These are phyloP conservation scores for Drosophila vallismaia DNA, from an alignment of 2,888 invertebrate genomes.

Conservation along the genomic window DNA sequence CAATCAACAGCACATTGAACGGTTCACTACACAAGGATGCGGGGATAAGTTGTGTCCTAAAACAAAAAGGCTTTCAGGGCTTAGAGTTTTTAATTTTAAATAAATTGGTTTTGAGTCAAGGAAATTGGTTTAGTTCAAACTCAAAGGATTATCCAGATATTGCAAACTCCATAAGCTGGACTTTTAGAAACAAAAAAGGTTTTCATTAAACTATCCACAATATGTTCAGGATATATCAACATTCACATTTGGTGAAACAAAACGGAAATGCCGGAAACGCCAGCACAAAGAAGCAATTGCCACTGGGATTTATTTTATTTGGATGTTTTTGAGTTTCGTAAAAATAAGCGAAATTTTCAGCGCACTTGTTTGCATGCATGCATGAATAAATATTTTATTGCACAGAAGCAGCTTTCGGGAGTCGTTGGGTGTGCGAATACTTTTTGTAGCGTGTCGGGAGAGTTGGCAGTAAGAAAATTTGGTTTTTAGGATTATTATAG, in stretches of 20 bases:
- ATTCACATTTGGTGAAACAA: background rate
- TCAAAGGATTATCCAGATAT: conserved; percentile 3
- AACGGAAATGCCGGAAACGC: conserved; percentile 16
- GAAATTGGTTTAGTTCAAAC: background rate
- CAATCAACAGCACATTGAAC: conserved; percentile 39
- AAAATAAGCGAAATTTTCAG: conserved; percentile 45
- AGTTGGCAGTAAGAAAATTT: conserved; percentile 69
- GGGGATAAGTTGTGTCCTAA: conserved; percentile 3
- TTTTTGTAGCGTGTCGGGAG: conserved; percentile 24
- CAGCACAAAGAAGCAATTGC: conserved; percentile 29
- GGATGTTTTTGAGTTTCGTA: conserved; percentile 48
- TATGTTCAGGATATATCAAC: background rate
- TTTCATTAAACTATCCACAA: conserved; percentile 5
- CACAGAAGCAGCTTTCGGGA: conserved; percentile 23
- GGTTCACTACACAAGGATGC: conserved; percentile 8
- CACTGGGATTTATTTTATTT: conserved; percentile 47
- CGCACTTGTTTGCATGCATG: conserved; percentile 54
- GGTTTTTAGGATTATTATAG: conserved; percentile 46
- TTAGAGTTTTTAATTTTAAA: conserved; percentile 27
- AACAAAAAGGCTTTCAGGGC: background rate
- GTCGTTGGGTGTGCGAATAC: conserved; percentile 12
- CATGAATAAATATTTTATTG: conserved; percentile 61
- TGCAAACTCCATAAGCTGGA: background rate
- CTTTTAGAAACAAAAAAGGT: conserved; percentile 7
- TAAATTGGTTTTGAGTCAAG: conserved; percentile 17